Base-by-base conservation (phyloP, 2,113 vertebrate species). In the Heterotilapia buettikoferi region DNA sequence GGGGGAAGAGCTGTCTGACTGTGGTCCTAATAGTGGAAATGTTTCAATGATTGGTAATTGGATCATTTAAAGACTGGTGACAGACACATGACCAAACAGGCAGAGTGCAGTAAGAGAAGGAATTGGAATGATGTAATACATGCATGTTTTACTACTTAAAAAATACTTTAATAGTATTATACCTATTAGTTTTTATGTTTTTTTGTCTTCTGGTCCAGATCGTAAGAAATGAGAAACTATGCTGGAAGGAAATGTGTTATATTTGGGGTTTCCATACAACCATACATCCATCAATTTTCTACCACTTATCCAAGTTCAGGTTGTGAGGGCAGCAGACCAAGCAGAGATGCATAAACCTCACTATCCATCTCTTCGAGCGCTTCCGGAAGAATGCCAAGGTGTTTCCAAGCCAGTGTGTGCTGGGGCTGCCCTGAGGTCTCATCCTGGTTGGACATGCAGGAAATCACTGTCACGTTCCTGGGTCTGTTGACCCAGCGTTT, bases 31-130 rank as follows among this genome's bases (percentile, higher is more conserved):
- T 24, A 66, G 81, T 92, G 90, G 84, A 93, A 94, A 89, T 82
- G 84, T 87, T 92, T 93, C 89, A 84, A 56, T 53, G 33, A 3
- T 2, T 13, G 9, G 84, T 83, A 94, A 92, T 84, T 86, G 54
- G 91, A 93, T 94, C 88, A 76, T 87, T 92, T 92, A 85, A 92
- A 89, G 85, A 36, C 78, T 56, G 81, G 52, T 91, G 92, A 88
- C 52, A 90, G 85, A 92, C 88, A 38, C 45, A 84, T 47, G 68
- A 33, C 29, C 33, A 83, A 76, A 84, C 71, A 85, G 33, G 13
- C 57, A 38, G 4, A 43, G 40, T 85, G 84, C 38, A 36, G 26
- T 24, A 21, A 79, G 19, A 45, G 83, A 38, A 59, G 36, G 73
- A 84, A 82, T 71, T 56, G 68, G 38, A 66, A 19, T 53, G 6